A percentile compares a stretch with the other conserved stretches of the same genome.
phyloP scores from a whole-genome alignment of 1,140 invertebrate species.

The Alviniconcha marisindica region DNA sequence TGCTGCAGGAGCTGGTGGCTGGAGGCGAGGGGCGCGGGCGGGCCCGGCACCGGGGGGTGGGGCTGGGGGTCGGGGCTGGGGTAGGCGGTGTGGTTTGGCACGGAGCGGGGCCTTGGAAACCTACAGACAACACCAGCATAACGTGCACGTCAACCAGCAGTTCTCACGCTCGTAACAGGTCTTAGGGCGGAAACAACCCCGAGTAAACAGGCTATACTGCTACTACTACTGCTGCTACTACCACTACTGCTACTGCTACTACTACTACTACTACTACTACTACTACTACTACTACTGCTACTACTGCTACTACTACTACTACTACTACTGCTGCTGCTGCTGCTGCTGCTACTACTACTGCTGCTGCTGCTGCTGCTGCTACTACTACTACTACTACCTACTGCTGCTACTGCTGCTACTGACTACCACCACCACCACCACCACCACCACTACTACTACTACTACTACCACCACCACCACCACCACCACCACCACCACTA shows the following conservation, averaged over 20 bases:
- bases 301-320: slow-evolving; percentile 35
- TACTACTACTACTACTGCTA: slow-evolving; percentile 35
- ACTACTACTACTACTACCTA: no score
- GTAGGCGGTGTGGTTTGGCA: slow-evolving; percentile 24
- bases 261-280: slow-evolving; percentile 36
- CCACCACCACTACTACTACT: slow-evolving; percentile 16
- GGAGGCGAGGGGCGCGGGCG: background rate
- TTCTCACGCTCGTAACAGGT: no score
- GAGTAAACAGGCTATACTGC: no score
- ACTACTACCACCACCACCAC: slow-evolving; percentile 28
- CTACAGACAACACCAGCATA: background rate
- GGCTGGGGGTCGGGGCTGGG: background rate
- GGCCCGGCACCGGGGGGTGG: background rate
- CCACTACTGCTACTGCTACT: slow-evolving; percentile 29
- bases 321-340: no score
- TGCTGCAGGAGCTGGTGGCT: background rate
- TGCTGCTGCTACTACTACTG: slow-evolving; percentile 32
- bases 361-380: slow-evolving; percentile 26
- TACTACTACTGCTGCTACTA: slow-evolving; percentile 22
- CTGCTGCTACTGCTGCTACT: no score
- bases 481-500: no score
- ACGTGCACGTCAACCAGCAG: no score
- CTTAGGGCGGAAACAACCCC: no score
- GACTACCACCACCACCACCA: slow-evolving; percentile 7
- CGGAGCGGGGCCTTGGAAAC: slow-evolving; percentile 19